A percentile compares a stretch with the other conserved stretches of the same genome.
Evolutionary conservation across 2,113 vertebrate genomes (phyloP).

Genomic region (Salvelinus alpinus): DNA sequence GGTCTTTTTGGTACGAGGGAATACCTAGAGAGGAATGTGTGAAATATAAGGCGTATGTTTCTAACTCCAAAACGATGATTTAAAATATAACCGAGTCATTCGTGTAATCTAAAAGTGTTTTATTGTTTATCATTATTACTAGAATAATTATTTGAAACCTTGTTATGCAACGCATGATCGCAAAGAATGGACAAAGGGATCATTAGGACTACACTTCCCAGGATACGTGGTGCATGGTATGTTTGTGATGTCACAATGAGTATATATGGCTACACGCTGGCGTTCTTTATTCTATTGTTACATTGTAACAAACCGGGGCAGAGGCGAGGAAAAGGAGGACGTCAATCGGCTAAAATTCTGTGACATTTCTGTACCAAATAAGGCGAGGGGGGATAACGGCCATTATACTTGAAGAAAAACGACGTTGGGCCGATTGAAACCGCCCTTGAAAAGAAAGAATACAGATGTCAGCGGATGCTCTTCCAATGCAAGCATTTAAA

Average conservation of each 20-base stretch:
- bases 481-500: slow-evolving; percentile 51
- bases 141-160: too few relatives aligned
- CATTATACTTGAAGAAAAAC: slow-evolving; percentile 41
- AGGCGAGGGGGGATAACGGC: neutral
- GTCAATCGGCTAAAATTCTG: slow-evolving; percentile 45
- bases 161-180: neutral
- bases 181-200: slow-evolving; percentile 40
- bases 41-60: neutral
- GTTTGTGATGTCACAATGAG: slow-evolving; percentile 68
- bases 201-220: slow-evolving; percentile 67
- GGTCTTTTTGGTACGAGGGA: slow-evolving; percentile 5
- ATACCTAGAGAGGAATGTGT: neutral
- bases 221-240: slow-evolving; percentile 42
- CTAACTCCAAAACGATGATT: neutral
- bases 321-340: slow-evolving; percentile 50
- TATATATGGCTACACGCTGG: slow-evolving; percentile 67
- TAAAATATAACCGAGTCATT: neutral
- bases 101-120: neutral
- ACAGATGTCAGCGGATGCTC: slow-evolving; percentile 64
- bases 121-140: neutral
- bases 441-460: slow-evolving; percentile 49
- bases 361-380: slow-evolving; percentile 26
- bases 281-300: slow-evolving; percentile 77
- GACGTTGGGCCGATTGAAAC: slow-evolving; percentile 38
- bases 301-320: slow-evolving; percentile 71